A percentile compares a stretch with the other conserved stretches of the same genome.
Conservation (phyloP, 2,888 invertebrate genomes). For the Callinectes sapidus region DNA sequence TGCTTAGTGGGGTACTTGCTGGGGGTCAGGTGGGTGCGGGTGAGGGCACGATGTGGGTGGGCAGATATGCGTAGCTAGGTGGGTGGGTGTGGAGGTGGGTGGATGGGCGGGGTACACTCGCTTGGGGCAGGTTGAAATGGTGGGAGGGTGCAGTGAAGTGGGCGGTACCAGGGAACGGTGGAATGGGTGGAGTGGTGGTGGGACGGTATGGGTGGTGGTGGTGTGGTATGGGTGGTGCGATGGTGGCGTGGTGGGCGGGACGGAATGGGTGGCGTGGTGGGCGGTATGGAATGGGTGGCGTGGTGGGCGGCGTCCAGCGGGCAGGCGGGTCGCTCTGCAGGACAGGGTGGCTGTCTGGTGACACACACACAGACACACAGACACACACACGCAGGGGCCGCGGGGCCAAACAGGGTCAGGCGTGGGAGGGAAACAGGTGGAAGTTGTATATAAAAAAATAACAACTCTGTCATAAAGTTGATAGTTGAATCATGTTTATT, state of each 20-base stretch:
- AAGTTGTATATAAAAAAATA: conserved; percentile 43
- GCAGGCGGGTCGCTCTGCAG: neutral
- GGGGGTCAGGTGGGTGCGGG: neutral
- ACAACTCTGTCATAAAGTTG: conserved; percentile 28
- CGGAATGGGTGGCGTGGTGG: conserved; percentile 5
- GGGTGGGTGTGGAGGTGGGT: neutral
- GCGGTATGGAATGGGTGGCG: conserved; percentile 16
- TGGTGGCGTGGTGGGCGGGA: neutral
- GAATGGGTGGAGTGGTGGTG: neutral
- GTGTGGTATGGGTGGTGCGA: neutral
- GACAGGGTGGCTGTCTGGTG: neutral
- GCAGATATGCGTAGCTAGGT: conserved; percentile 14
- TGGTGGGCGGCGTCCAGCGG: neutral
- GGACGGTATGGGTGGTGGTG: neutral
- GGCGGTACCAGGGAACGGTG: neutral
- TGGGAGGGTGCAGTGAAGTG: conserved; percentile 2
- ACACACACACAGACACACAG: neutral
- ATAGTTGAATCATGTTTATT: conserved; percentile 35
- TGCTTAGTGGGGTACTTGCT: neutral
- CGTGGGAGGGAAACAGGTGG: neutral
- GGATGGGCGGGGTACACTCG: neutral
- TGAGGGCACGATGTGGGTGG: conserved; percentile 18
- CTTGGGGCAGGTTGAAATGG: neutral
- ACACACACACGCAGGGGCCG: conserved; percentile 9
- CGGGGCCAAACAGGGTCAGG: neutral